These are phyloP conservation scores for Malthinus flaveolus DNA, from an alignment of 2,888 invertebrate species.

Conservation along the genomic window DNA sequence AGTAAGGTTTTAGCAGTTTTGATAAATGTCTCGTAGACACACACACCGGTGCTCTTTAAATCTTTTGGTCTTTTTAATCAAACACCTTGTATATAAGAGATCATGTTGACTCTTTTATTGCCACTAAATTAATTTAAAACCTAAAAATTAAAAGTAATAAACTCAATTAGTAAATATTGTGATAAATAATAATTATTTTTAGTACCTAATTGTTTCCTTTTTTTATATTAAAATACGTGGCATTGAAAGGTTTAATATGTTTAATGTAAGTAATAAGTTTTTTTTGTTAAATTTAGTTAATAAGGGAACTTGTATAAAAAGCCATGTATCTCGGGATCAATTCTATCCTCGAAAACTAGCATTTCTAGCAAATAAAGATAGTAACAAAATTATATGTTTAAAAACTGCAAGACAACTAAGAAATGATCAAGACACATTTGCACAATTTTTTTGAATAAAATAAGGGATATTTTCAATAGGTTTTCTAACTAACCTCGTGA, in stretches of 20 bases:
- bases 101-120: not conserved
- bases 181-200: constrained; percentile 4
- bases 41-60: too few species aligned
- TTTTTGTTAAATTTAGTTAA: constrained; percentile 3
- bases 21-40: too few species aligned
- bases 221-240: not conserved
- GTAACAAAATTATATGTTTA: not conserved
- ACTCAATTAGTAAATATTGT: constrained; percentile 2
- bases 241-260: not conserved
- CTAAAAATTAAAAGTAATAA: not conserved
- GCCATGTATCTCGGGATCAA: not conserved
- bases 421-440: not conserved
- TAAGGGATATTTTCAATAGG: not conserved
- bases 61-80: too few species aligned
- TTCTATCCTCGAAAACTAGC: not conserved
- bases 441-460: not conserved
- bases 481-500: not conserved
- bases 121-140: not conserved
- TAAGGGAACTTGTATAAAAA: too few species aligned
- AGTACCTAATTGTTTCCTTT: not conserved
- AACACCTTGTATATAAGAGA: too few species aligned
- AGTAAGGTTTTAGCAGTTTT: too few species aligned
- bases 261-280: not conserved
- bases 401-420: not conserved
- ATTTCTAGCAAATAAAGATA: too few species aligned